These are phyloP conservation scores for Laticauda colubrina DNA, from an alignment of 2,113 vertebrate genomes.

Conservation along the genomic window DNA sequence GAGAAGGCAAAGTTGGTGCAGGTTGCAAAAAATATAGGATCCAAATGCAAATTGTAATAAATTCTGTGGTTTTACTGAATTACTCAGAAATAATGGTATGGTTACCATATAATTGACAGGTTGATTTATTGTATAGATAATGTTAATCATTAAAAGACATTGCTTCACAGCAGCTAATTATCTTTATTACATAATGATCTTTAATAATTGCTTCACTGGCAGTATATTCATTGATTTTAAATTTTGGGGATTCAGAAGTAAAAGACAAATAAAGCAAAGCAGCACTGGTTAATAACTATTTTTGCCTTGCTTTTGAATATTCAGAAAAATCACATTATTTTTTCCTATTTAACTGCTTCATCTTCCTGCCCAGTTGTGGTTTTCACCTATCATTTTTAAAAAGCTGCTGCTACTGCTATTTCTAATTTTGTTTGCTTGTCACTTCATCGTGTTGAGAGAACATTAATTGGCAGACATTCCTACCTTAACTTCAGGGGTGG, in stretches of 20 bases:
- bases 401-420: not conserved
- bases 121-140: not conserved
- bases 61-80: not conserved
- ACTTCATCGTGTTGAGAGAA: not conserved
- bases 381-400: not conserved
- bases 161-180: not conserved
- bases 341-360: not conserved
- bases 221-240: not conserved
- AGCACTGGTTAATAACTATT: not conserved
- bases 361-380: not conserved
- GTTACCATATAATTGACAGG: not conserved
- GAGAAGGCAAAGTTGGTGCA: not conserved
- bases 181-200: not conserved
- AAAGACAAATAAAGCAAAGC: not conserved
- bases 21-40: not conserved
- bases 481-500: not conserved
- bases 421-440: not conserved
- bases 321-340: not conserved
- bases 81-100: not conserved
- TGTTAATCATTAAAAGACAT: not conserved
- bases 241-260: not conserved
- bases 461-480: not conserved
- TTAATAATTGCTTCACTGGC: not conserved
- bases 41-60: not conserved
- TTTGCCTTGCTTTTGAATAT: not conserved